These are phyloP conservation scores for Octodonta nipae DNA, from an alignment of 2,888 invertebrate species.

Conservation along the genomic window DNA sequence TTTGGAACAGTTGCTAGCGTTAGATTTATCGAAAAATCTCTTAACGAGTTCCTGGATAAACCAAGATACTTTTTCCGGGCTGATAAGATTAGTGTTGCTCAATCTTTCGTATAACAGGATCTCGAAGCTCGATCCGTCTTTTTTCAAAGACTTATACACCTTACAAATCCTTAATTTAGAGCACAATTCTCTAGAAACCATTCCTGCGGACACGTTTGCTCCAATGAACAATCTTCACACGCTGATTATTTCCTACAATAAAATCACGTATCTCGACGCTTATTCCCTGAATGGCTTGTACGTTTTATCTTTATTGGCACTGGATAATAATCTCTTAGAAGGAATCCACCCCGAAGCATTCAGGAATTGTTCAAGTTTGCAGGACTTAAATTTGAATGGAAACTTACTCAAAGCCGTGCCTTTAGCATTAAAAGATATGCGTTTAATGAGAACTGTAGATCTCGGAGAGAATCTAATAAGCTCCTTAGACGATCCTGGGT, in stretches of 20 bases:
- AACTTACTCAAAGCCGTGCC: constrained; percentile 73
- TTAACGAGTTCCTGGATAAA: constrained; percentile 78
- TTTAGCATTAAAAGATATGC: constrained; percentile 69
- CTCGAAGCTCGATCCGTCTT: constrained; percentile 64
- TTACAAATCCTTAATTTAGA: constrained; percentile 75
- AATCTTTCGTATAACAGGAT: constrained; percentile 77
- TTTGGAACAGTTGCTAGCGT: constrained; percentile 62
- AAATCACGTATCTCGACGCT: constrained; percentile 70
- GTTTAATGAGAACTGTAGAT: constrained; percentile 73
- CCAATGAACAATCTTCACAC: constrained; percentile 88
- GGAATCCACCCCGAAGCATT: constrained; percentile 79
- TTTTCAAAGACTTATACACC: constrained; percentile 75
- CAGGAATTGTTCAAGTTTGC: constrained; percentile 77
- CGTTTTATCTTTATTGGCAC: constrained; percentile 68
- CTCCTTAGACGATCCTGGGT: constrained; percentile 65
- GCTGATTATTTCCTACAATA: constrained; percentile 72
- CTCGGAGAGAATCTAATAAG: constrained; percentile 82
- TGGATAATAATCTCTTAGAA: constrained; percentile 75
- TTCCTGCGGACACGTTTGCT: constrained; percentile 77
- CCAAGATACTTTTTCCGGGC: constrained; percentile 70
- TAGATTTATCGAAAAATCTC: constrained; percentile 77
- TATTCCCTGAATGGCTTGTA: constrained; percentile 78
- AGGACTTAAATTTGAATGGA: constrained; percentile 80
- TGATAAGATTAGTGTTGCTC: constrained; percentile 74
- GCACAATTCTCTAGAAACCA: constrained; percentile 68